Base-by-base conservation (phyloP, 2,113 vertebrate genomes). In the Micronycteris hirsuta region DNA sequence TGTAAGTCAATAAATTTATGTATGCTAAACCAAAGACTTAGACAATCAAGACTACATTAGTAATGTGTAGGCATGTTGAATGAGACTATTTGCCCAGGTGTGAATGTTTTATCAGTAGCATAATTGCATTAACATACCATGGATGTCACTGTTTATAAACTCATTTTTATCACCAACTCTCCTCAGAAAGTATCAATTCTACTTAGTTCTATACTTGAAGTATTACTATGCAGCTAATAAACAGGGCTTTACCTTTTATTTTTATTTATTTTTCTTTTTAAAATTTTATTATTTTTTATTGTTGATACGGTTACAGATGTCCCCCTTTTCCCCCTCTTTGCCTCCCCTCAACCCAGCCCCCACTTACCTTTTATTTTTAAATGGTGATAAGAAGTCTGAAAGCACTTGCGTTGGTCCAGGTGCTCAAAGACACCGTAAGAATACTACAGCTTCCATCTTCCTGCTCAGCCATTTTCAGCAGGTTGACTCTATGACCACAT, bases 1-100 rank as follows among this genome's bases (percentile, higher is more conserved):
- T 74, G 19, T 65, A 77, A 93, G 85, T 86, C 58, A 97, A 92
- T 94, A 97, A 81, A 96, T 86, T 78, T 63, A 77, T 43, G 14
- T 61, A 86, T 58, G 38, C 2, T 80, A 86, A 77, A 31, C 45
- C 28, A 77, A 49, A 77, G 33, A 49, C 20, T 49, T 77, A 49
- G 74, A 52, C 19, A 76, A 49, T 49, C 16, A 77, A 77, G 31
- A 70, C 33, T 77, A 58, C n/a, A 61, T 91, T 49, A 84, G 24
- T 61, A 89, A 85, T 41, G 0, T 77, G 41, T 3, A 77, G 45
- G 33, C 47, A 78, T 65, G 19, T 16, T 73, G 36, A 81, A 63
- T 63, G 36, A 70, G 6, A 15, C 67, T 63, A 71, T 36, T 26
- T 76, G 19, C 28, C 80, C 13, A 47, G 2, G 61, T 54, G 2